Evolutionary conservation across 2,888 invertebrate species (phyloP).

Genomic region (Synergus laeviventris): DNA sequence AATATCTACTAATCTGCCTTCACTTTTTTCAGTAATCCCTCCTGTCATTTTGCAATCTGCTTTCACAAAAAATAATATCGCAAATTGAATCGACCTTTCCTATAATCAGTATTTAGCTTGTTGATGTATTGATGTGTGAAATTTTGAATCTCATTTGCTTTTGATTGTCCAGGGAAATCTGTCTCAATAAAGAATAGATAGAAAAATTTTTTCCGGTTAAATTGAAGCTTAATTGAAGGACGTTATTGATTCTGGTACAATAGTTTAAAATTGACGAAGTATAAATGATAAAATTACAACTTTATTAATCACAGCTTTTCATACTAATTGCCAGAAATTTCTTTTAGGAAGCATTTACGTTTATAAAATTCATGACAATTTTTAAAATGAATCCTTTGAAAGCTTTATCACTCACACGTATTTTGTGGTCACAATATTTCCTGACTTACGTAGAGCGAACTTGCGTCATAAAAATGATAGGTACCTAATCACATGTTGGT

Average conservation of each 20-base stretch:
- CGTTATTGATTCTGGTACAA: not conserved
- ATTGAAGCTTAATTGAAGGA: not conserved
- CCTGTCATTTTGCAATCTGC: constrained; percentile 3
- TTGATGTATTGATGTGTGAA: not conserved
- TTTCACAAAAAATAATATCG: constrained; percentile 20
- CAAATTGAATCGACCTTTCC: constrained; percentile 38
- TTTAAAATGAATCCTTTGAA: not conserved
- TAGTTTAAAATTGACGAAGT: not conserved
- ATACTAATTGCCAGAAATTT: too few relatives aligned
- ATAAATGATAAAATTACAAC: not conserved
- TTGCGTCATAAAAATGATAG: not conserved
- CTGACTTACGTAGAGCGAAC: not conserved
- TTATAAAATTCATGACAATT: not conserved
- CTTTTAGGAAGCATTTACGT: not conserved
- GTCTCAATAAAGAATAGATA: not conserved
- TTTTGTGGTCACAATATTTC: not conserved
- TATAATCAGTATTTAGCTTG: not conserved
- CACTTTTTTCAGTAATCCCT: constrained; percentile 20
- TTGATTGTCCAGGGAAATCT: constrained; percentile 4
- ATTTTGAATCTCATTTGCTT: constrained; percentile 8
- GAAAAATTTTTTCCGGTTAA: not conserved
- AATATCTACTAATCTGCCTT: constrained; percentile 26
- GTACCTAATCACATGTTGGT: not conserved
- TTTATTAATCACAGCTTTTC: too few relatives aligned
- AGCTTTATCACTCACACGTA: not conserved